These are phyloP conservation scores for Thecophora atra DNA, from an alignment of 2,888 invertebrate species.

Conservation along the genomic window DNA sequence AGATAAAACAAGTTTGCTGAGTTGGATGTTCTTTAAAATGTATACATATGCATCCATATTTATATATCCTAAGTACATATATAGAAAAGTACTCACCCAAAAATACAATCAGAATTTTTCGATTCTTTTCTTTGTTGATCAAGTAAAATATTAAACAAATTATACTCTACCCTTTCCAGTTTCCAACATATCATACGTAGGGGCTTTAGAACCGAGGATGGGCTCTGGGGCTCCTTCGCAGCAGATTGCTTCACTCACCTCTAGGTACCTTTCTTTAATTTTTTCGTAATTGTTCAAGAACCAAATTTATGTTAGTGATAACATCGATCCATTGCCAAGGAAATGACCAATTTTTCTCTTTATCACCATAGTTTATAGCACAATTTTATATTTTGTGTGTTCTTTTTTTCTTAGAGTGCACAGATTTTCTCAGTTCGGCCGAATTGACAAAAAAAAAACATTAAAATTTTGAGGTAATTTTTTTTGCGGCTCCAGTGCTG, in stretches of 20 bases:
- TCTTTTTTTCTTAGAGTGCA: slow-evolving; percentile 17
- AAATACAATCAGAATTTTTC: slow-evolving; percentile 1
- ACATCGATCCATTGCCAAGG: neutral
- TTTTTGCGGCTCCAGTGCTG: too few species aligned
- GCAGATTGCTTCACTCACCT: too few species aligned
- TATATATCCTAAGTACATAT: neutral
- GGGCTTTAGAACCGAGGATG: too few species aligned
- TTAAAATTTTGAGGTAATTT: slow-evolving; percentile 25
- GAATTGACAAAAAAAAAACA: too few species aligned
- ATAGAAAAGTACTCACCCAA: slow-evolving; percentile 15
- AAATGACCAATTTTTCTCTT: neutral
- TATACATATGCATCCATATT: neutral
- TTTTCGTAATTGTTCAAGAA: neutral
- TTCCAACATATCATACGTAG: too few species aligned
- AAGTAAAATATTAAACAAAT: too few species aligned
- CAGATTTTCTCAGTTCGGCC: slow-evolving; percentile 11
- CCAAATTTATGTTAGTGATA: neutral
- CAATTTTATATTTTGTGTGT: neutral
- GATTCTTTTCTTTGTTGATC: slow-evolving; percentile 11
- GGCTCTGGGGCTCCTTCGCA: too few species aligned
- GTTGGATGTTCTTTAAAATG: neutral
- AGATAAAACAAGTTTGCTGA: neutral
- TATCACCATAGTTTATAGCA: neutral
- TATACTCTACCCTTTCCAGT: too few species aligned
- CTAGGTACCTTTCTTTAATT: neutral